Evolutionary conservation across 1,140 invertebrate species (phyloP), one percentile per base, ranked within the genome.

Genomic region (Drosophila gunungcola): DNA sequence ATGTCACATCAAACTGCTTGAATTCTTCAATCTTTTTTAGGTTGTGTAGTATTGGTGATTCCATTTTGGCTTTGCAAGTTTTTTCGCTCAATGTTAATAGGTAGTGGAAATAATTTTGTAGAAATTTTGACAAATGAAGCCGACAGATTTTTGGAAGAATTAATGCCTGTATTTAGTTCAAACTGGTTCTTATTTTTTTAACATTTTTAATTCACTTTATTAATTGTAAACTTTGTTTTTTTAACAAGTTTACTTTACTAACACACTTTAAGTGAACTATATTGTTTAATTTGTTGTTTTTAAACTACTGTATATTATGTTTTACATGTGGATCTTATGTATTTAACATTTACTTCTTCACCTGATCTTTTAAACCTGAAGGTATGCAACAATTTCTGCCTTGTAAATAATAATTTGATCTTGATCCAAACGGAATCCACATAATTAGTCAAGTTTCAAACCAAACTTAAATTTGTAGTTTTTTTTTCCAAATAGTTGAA

Each of bases 361-460:
- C 27, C 1, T 49, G 6, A 13, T 2, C 16, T 51, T 13, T 29
- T 13, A 11, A 36, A 7, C 49, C 49, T 12, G 1, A 11, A 6
- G 1, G 0, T 52, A 52, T 36, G 49, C 49, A 12, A 52, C 49
- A 36, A 5, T 52, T 11, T 51, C 1, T 36, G 13, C 4, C 16
- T 21, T 1, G 1, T 1, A 25, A 45, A 25, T 25, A 45, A 25
- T 11, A 16, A 11, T 11, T 12, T 13, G n/a, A 51, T 52, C 32
- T 12, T 10, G 12, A 13, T 49, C 12, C 49, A 52, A 34, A 52
- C 16, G 4, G 9, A 52, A 12, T 36, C 32, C 32, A 52, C 49
- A 49, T 3, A 6, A 12, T 21, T 21, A 52, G 13, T 11, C 49
- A 52, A 52, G 49, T 52, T 52, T 34, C 49, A 52, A 52, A 36